Conservation (phyloP, 2,888 invertebrate genomes). For the Caenorhabditis sp. region DNA sequence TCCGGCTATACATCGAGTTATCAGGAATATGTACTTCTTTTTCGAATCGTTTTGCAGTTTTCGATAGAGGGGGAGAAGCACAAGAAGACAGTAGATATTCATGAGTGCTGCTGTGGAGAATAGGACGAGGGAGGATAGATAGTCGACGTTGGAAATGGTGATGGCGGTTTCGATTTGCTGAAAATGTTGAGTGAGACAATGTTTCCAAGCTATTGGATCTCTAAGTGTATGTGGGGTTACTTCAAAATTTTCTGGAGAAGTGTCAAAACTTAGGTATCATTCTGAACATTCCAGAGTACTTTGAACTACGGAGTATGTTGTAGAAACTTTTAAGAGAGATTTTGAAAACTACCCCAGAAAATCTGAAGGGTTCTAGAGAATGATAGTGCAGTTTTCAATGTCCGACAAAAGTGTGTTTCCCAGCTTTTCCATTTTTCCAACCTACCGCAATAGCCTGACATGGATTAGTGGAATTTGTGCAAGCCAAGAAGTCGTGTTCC, state of each 20-base stretch:
- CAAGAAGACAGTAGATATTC: slow-evolving; percentile 43
- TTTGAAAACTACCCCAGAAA: too few relatives aligned
- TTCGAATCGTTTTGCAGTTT: slow-evolving; percentile 33
- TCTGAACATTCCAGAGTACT: too few relatives aligned
- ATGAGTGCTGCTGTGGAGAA: slow-evolving; percentile 21
- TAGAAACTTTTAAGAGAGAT: too few relatives aligned
- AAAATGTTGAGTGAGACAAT: background rate
- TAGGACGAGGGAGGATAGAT: slow-evolving; percentile 8
- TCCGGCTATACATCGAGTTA: slow-evolving; percentile 19
- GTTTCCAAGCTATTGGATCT: too few relatives aligned
- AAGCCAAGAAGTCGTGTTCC: slow-evolving; percentile 8
- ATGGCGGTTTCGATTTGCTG: slow-evolving; percentile 22
- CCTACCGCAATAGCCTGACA: slow-evolving; percentile 7
- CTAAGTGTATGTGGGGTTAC: too few relatives aligned
- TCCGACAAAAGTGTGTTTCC: too few relatives aligned
- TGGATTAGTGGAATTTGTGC: slow-evolving; percentile 37
- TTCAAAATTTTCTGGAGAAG: too few relatives aligned
- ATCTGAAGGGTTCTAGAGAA: too few relatives aligned
- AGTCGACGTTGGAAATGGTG: slow-evolving; percentile 22
- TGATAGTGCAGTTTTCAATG: too few relatives aligned
- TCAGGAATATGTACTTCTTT: slow-evolving; percentile 44
- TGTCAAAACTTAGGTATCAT: too few relatives aligned
- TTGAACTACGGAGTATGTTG: too few relatives aligned
- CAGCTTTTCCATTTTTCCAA: background rate
- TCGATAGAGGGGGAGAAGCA: background rate